phyloP scores from a whole-genome alignment of 2,797 vertebrate genomes.

The Paguma larvata region DNA sequence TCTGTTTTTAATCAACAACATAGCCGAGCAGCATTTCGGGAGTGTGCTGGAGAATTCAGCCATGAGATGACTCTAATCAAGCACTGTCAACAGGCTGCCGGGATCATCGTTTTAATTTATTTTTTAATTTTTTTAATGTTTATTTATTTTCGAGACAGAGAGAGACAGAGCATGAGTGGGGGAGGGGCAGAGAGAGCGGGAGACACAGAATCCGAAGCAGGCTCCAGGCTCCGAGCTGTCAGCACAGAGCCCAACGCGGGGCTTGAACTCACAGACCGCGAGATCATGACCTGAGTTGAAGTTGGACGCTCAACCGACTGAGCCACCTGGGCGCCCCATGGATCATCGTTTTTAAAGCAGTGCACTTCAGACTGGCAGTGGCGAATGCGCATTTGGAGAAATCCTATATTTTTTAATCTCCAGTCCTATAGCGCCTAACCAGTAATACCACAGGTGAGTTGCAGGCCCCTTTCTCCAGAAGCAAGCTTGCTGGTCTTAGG shows the following conservation, averaged over 20 bases:
- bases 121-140: too few species aligned
- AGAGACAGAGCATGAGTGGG: too few species aligned
- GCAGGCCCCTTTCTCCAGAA: neutral
- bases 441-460: neutral
- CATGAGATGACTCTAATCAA: neutral
- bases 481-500: neutral
- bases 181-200: too few species aligned
- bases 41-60: neutral
- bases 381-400: neutral
- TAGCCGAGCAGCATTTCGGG: neutral
- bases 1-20: conserved; percentile 4
- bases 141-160: too few species aligned
- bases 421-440: neutral
- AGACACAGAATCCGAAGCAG: too few species aligned
- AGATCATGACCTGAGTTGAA: too few species aligned
- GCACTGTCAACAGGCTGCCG: neutral
- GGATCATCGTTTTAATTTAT: neutral
- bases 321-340: too few species aligned
- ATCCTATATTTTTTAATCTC: neutral
- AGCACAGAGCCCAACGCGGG: too few species aligned
- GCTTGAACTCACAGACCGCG: too few species aligned
- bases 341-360: neutral
- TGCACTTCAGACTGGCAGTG: neutral
- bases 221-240: too few species aligned
- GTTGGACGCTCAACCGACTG: too few species aligned